Evolutionary conservation across 2,888 invertebrate genomes (phyloP).

Genomic region (Agriotes lineatus): DNA sequence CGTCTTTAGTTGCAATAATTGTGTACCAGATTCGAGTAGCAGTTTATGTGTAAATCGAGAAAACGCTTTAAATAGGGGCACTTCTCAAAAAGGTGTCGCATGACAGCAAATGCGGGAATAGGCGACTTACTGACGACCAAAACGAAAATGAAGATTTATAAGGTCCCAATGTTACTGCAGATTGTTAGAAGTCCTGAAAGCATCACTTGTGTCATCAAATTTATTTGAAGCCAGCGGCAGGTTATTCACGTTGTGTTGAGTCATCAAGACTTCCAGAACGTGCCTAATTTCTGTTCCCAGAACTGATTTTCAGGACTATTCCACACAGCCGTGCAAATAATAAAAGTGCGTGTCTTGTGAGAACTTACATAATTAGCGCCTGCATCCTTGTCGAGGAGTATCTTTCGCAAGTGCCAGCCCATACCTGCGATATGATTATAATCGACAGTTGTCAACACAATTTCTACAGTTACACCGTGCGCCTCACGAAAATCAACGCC

Average conservation of each 20-base stretch:
- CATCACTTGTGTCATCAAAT: conserved; percentile 27
- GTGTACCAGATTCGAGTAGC: too few relatives aligned
- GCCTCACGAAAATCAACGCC: conserved; percentile 55
- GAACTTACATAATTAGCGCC: neutral
- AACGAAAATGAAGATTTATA: conserved; percentile 63
- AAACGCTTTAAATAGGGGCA: neutral
- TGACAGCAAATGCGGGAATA: conserved; percentile 26
- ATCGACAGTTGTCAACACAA: conserved; percentile 38
- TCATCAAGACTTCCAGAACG: conserved; percentile 13
- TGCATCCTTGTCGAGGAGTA: neutral
- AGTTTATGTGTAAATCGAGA: neutral
- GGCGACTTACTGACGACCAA: conserved; percentile 16
- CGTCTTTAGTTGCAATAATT: too few relatives aligned
- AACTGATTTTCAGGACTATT: neutral
- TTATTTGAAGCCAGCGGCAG: conserved; percentile 18
- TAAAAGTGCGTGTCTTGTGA: neutral
- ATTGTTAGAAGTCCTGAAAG: conserved; percentile 65
- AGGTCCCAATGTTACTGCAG: conserved; percentile 61
- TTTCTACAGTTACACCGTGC: conserved; percentile 33
- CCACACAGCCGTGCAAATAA: neutral
- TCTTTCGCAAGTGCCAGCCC: too few relatives aligned
- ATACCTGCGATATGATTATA: conserved; percentile 40
- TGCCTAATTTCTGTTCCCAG: neutral
- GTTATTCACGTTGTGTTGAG: conserved; percentile 8
- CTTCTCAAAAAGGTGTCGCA: conserved; percentile 25